Conservation (phyloP, 2,888 invertebrate genomes). For the Eupeodes latifasciatus region DNA sequence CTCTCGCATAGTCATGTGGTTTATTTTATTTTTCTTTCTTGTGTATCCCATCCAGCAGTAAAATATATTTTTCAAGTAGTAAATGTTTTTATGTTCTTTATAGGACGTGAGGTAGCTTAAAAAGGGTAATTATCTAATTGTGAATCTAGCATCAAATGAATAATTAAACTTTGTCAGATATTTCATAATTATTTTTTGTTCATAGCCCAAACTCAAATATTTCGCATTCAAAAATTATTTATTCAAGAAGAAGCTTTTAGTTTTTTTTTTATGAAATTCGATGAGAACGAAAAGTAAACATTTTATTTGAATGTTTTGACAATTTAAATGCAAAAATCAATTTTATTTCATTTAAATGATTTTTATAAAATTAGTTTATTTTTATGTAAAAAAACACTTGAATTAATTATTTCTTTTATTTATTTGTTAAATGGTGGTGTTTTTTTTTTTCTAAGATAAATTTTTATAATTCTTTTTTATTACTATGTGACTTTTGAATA, state of each 20-base stretch:
- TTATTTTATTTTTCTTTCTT: conserved; percentile 27
- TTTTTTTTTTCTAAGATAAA: neutral
- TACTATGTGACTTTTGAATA: conserved; percentile 20
- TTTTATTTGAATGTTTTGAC: neutral
- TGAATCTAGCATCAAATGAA: conserved; percentile 31
- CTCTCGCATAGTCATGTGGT: neutral
- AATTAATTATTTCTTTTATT: neutral
- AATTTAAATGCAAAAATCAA: conserved; percentile 17
- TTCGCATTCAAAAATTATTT: conserved; percentile 2
- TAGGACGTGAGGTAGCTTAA: neutral
- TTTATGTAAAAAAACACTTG: neutral
- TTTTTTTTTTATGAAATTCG: neutral
- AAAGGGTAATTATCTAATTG: conserved; percentile 32
- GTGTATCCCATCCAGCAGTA: neutral
- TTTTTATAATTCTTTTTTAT: neutral
- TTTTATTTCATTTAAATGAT: conserved; percentile 1
- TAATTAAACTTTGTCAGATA: conserved; percentile 55
- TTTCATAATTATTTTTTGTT: conserved; percentile 28
- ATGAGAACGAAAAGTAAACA: neutral
- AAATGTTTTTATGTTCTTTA: neutral
- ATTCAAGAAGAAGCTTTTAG: neutral
- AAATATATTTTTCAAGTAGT: conserved; percentile 9
- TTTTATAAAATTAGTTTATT: neutral
- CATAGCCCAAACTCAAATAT: neutral
- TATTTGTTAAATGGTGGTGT: neutral